These are phyloP conservation scores for Saturnia pavonia DNA, from an alignment of 2,888 invertebrate genomes.

Conservation along the genomic window DNA sequence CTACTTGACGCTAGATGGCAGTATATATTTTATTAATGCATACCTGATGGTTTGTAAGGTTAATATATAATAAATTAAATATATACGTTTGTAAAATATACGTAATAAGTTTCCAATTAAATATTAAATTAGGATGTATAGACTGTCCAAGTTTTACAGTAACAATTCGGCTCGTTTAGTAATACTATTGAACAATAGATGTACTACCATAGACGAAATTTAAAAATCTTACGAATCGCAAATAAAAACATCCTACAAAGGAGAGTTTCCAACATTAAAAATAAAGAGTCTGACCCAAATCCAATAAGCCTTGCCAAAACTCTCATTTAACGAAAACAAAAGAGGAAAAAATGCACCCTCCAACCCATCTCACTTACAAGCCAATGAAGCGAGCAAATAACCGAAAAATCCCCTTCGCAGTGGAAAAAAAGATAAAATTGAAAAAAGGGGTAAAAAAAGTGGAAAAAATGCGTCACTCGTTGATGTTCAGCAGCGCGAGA, in stretches of 20 bases:
- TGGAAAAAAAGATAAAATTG: conserved; percentile 76
- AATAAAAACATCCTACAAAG: conserved; percentile 37
- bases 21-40: neutral
- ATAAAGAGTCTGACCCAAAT: conserved; percentile 56
- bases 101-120: neutral
- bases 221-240: conserved; percentile 42
- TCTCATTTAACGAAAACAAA: conserved; percentile 52
- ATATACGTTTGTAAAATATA: too few species aligned
- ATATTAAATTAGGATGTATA: neutral
- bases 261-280: conserved; percentile 24
- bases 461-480: conserved; percentile 63
- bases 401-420: conserved; percentile 76
- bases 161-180: neutral
- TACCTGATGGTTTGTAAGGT: neutral
- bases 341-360: conserved; percentile 47
- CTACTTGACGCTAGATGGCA: conserved; percentile 19
- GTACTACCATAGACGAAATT: conserved; percentile 28
- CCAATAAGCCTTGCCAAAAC: conserved; percentile 52
- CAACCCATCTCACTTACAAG: conserved; percentile 77
- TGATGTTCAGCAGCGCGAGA: conserved; percentile 65
- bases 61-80: neutral
- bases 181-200: conserved; percentile 47
- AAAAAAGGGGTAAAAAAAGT: conserved; percentile 52
- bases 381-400: conserved; percentile 81
- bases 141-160: fast-evolving